phyloP scores from a whole-genome alignment of 2,888 invertebrate genomes.

The Macropis europaea region DNA sequence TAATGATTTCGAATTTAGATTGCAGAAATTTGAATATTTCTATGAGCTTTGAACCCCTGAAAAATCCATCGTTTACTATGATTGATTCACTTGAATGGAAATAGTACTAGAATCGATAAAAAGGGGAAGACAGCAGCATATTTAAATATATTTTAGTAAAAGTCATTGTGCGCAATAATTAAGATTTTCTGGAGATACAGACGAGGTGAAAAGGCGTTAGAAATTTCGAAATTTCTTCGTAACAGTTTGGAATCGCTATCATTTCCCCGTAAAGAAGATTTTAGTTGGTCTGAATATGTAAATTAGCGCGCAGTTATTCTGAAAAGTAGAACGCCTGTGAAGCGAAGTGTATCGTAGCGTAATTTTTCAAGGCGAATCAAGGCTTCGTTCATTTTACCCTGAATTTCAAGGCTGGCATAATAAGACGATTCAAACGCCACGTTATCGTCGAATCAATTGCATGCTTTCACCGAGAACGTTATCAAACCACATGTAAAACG shows the following conservation, averaged over 20 bases:
- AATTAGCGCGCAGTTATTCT: conserved; percentile 39
- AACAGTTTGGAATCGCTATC: not conserved
- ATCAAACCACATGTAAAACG: not conserved
- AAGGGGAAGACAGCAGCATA: too few relatives aligned
- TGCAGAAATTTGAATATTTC: too few relatives aligned
- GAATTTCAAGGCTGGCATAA: conserved; percentile 20
- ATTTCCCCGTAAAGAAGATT: not conserved
- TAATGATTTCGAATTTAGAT: too few relatives aligned
- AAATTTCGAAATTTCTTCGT: not conserved
- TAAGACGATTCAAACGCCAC: conserved; percentile 4
- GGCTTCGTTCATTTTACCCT: conserved; percentile 3
- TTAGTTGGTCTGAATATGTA: conserved; percentile 41
- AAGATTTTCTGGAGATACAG: too few relatives aligned
- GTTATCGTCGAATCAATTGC: conserved; percentile 17
- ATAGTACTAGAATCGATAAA: too few relatives aligned
- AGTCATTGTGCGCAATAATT: too few relatives aligned
- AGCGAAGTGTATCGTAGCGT: conserved; percentile 65
- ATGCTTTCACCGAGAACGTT: conserved; percentile 21
- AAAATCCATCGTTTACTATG: too few relatives aligned
- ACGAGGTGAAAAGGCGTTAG: not conserved
- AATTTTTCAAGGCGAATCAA: conserved; percentile 33
- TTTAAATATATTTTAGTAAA: too few relatives aligned
- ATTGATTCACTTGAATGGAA: too few relatives aligned
- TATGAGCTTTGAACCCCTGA: too few relatives aligned
- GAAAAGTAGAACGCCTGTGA: conserved; percentile 59